phyloP scores from a whole-genome alignment of 2,888 invertebrate genomes.

The Tipula vernalis region DNA sequence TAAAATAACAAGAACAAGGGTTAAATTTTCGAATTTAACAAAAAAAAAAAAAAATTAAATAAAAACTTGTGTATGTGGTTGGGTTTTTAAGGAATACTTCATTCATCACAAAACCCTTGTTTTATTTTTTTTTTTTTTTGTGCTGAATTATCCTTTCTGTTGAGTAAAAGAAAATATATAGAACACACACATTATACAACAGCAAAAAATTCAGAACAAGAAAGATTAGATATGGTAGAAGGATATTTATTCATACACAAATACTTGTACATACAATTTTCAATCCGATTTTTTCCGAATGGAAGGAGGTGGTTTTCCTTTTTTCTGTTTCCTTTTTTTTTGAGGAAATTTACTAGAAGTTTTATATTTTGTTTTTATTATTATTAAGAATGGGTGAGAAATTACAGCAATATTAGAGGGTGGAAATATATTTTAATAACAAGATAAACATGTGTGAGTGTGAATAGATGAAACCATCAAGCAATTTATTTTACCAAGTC shows the following conservation, averaged over 20 bases:
- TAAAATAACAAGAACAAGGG: not conserved
- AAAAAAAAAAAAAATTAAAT: not conserved
- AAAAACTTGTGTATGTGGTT: not conserved
- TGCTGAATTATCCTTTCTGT: not conserved
- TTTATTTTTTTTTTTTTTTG: not conserved
- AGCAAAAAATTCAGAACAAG: not conserved
- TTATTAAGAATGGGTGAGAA: not conserved
- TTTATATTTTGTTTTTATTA: not conserved
- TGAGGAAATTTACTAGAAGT: not conserved
- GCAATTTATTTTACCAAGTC: constrained; percentile 6
- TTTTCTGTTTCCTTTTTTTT: not conserved
- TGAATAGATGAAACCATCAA: not conserved
- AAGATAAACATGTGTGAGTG: not conserved
- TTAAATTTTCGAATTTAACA: not conserved
- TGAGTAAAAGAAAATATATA: not conserved
- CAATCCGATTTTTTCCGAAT: not conserved
- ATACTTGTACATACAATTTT: not conserved
- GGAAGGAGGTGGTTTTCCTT: not conserved
- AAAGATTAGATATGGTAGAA: not conserved
- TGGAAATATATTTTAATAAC: not conserved
- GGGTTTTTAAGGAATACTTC: not conserved
- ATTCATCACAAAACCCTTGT: not conserved
- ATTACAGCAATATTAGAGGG: not conserved
- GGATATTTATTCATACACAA: not conserved
- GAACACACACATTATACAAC: not conserved